Evolutionary conservation across 2,113 vertebrate species (phyloP).

Genomic region (Talpa occidentalis): DNA sequence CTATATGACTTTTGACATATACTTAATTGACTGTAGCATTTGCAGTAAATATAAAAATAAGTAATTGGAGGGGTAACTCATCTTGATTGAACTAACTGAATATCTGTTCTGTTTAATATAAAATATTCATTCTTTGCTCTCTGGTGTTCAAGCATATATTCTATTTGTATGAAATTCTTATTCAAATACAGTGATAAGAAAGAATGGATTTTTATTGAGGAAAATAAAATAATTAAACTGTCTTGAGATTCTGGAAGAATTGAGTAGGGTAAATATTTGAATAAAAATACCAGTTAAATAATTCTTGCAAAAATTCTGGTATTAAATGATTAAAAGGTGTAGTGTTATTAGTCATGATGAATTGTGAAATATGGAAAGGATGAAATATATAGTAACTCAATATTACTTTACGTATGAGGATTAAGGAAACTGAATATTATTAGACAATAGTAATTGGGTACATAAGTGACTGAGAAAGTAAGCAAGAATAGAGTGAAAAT

Average conservation of each 20-base stretch:
- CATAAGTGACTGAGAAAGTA: background rate
- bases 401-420: background rate
- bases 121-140: conserved; percentile 75
- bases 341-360: background rate
- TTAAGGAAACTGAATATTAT: background rate
- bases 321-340: background rate
- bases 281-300: background rate
- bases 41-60: conserved; percentile 14
- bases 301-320: background rate
- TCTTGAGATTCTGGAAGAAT: background rate
- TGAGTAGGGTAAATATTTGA: background rate
- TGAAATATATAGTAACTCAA: background rate
- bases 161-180: conserved; percentile 82
- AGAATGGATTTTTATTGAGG: conserved; percentile 56
- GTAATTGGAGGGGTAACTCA: conserved; percentile 63
- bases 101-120: conserved; percentile 72
- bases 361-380: background rate
- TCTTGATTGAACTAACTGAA: conserved; percentile 72
- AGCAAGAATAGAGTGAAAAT: background rate
- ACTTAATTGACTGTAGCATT: conserved; percentile 48
- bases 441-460: background rate
- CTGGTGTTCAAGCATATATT: conserved; percentile 76
- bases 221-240: conserved; percentile 9
- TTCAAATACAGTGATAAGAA: conserved; percentile 64
- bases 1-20: background rate